Base-by-base conservation (phyloP, 2,113 vertebrate species). In the Dasyurus viverrinus region DNA sequence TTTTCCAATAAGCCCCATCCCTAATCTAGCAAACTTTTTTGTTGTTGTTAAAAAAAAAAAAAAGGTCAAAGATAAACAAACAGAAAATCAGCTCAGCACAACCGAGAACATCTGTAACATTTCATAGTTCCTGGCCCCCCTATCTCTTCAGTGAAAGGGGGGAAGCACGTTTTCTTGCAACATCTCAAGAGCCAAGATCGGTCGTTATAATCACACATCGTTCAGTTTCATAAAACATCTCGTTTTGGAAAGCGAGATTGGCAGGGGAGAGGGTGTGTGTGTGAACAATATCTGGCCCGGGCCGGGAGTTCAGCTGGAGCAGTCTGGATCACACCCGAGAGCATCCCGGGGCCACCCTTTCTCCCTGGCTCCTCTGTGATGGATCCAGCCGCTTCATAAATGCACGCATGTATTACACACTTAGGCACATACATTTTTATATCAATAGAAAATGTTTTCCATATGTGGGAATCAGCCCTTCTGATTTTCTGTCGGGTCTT, bases 371-470 rank as follows among this genome's bases (percentile, higher is more conserved):
- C 89, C 94, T 95, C 91, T 55, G 94, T 95, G 97, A 97, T 96
- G 89, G 96, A 96, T 95, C 91, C 91, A 89, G 89, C 94, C 94
- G 92, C 48, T 96, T 93, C 96, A 92, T 95, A 94, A 96, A 95
- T 95, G 68, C 95, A 52, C 93, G 24, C 48, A 92, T 22, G 94
- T 23, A 52, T 95, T 92, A 94, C 68, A 90, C 92, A 54, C 89
- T 90, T 52, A 25, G 25, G 48, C 94, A 89, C 89, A 96, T 96
- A 89, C 97, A 95, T 95, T 97, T 97, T 96, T 96, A 89, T 92
- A 97, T 95, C 95, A 93, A 95, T 96, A 47, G 97, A 92, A 97
- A 98, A 98, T 97, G 93, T 46, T 90, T 98, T 97, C 96, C 96
- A 98, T 97, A 97, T 97, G 97, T 97, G 96, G 0, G 60, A 10